Base-by-base conservation (phyloP, 2,113 vertebrate species). In the Athene cunicularia region DNA sequence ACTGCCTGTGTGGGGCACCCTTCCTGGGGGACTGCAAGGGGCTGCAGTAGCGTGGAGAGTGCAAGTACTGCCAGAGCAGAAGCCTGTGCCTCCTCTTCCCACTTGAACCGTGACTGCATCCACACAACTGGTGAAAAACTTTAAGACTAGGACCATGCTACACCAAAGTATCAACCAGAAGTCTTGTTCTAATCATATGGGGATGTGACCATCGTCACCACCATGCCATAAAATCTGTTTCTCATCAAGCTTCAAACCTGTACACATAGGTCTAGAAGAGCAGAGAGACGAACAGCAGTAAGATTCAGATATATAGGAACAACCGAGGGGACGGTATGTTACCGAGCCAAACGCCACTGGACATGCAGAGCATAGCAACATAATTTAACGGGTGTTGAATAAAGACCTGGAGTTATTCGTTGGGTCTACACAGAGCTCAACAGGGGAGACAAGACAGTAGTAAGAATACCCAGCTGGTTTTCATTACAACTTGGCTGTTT, bases 1-100 rank as follows among this genome's bases (percentile, higher is more conserved):
- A 2, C 14, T 32, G 9, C 24, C 37, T 27, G 13, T 1, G 1
- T 1, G 2, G 27, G 45, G 41, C 49, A 16, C 20, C n/a, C 9
- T 67, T 8, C 23, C 59, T 23, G 18, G 6, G 58, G 45, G 43
- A 8, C 35, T 62, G 50, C 49, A 43, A 23, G 35, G 16, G 47
- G 28, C 60, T 76, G 64, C 0, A 2, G n/a, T 32, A 39, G 33
- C 5, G 0, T 7, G 27, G 24, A 45, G n/a, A 13, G 8, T 3
- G 17, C 9, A 7, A 62, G 32, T 28, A 26, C 39, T 10, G 5
- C 23, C 33, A 26, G 32, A 47, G 33, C 23, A 92, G 30, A 45
- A 24, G 13, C 55, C n/a, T 27, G 32, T 35, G 17, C 10, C 13
- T 70, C 26, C 55, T 64, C 7, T 47, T 94, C 45, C 41, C 10